phyloP scores from a whole-genome alignment of 1,140 invertebrate genomes.

The Nymphalis io region DNA sequence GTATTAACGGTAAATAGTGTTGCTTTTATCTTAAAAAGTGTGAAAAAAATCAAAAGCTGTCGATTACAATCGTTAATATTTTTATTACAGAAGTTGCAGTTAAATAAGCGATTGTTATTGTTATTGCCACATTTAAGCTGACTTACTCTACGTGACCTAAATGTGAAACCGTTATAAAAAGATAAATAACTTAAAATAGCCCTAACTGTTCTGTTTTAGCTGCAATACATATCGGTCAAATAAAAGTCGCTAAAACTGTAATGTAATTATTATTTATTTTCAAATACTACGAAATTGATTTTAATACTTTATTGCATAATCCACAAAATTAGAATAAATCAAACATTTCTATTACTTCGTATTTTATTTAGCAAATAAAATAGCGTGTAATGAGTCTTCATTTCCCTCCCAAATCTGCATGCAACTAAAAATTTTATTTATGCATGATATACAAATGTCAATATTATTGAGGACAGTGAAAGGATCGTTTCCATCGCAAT shows the following conservation, averaged over 20 bases:
- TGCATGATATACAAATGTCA: conserved; percentile 8
- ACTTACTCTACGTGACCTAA: background rate
- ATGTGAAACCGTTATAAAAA: conserved; percentile 5
- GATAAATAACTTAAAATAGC: background rate
- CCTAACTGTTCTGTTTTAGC: background rate
- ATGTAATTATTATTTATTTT: too few species aligned
- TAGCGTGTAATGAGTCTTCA: too few species aligned
- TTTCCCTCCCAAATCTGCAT: background rate
- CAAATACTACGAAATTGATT: too few species aligned
- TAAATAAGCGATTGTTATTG: conserved; percentile 1
- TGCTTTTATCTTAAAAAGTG: background rate
- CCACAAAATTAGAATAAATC: too few species aligned
- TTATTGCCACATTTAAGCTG: background rate
- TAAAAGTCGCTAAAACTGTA: too few species aligned
- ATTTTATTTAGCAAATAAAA: too few species aligned
- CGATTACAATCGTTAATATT: background rate
- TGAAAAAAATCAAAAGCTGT: background rate
- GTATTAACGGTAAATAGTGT: background rate
- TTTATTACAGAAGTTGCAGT: background rate
- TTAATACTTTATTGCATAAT: too few species aligned
- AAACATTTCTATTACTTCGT: too few species aligned
- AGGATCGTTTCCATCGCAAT: conserved; percentile 37
- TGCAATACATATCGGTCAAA: too few species aligned
- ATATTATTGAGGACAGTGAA: conserved; percentile 37
- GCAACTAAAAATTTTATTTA: background rate